These are phyloP conservation scores for Andrena bucephala DNA, from an alignment of 2,888 invertebrate genomes.

Conservation along the genomic window DNA sequence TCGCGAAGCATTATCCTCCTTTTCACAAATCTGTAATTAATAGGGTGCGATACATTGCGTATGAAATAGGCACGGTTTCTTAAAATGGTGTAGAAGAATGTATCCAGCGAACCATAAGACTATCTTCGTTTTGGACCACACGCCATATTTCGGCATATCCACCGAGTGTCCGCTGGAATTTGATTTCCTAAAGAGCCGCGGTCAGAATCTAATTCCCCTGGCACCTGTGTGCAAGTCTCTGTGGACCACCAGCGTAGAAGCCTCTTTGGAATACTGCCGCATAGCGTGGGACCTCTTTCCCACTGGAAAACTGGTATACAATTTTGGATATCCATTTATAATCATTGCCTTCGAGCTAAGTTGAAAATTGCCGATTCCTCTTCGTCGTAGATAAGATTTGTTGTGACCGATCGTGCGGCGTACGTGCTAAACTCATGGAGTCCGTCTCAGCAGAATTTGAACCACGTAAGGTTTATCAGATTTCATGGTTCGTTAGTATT, in stretches of 20 bases:
- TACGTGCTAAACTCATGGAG: slow-evolving; percentile 95
- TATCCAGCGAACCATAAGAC: slow-evolving; percentile 96
- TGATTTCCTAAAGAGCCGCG: slow-evolving; percentile 87
- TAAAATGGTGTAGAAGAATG: slow-evolving; percentile 83
- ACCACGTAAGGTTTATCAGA: slow-evolving; percentile 88
- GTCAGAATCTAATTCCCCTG: slow-evolving; percentile 90
- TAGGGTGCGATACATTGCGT: neutral
- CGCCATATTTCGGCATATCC: slow-evolving; percentile 95
- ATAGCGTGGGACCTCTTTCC: slow-evolving; percentile 99
- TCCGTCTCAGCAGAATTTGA: slow-evolving; percentile 92
- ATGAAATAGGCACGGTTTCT: slow-evolving; percentile 11
- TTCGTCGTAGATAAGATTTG: slow-evolving; percentile 90
- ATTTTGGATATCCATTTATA: neutral
- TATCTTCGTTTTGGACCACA: slow-evolving; percentile 97
- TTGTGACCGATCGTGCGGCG: slow-evolving; percentile 94
- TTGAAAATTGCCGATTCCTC: neutral
- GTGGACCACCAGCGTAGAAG: slow-evolving; percentile 98
- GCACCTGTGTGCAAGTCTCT: slow-evolving; percentile 96
- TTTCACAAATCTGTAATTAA: slow-evolving; percentile 33
- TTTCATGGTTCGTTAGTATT: neutral
- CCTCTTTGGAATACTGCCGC: slow-evolving; percentile 97
- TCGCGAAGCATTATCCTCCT: slow-evolving; percentile 14
- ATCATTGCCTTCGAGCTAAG: neutral
- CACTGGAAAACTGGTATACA: slow-evolving; percentile 91
- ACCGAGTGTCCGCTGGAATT: slow-evolving; percentile 94